phyloP scores from a whole-genome alignment of 2,797 vertebrate species.

The Lateolabrax maculatus region DNA sequence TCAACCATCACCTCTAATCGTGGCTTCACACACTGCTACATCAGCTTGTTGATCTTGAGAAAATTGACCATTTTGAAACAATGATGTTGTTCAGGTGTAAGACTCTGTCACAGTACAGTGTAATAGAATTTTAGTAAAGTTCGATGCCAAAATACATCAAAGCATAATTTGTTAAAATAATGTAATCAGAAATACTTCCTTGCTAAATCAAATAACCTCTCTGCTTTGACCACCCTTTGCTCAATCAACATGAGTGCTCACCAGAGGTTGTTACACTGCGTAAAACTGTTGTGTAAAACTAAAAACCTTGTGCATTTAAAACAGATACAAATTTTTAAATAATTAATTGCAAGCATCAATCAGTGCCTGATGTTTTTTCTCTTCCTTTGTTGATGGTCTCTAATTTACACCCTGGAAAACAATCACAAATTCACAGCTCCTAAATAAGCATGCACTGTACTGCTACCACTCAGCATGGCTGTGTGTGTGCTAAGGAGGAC shows the following conservation, averaged over 20 bases:
- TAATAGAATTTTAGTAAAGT: background rate
- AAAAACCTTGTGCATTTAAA: slow-evolving; percentile 45
- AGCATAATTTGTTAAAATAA: background rate
- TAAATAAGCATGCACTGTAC: slow-evolving; percentile 69
- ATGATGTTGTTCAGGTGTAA: background rate
- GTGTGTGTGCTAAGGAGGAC: slow-evolving; percentile 61
- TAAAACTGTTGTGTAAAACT: slow-evolving; percentile 16
- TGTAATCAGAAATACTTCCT: background rate
- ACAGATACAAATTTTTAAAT: slow-evolving; percentile 41
- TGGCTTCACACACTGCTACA: background rate
- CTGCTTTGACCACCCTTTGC: background rate
- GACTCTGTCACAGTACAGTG: background rate
- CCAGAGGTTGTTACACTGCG: slow-evolving; percentile 25
- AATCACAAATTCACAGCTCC: slow-evolving; percentile 74
- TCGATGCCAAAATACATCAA: background rate
- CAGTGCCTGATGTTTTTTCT: slow-evolving; percentile 60
- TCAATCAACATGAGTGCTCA: slow-evolving; percentile 13
- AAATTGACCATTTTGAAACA: background rate
- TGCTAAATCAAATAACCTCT: slow-evolving; percentile 17
- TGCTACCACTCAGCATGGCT: slow-evolving; percentile 71
- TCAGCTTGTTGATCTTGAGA: background rate
- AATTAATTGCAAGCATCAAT: slow-evolving; percentile 60
- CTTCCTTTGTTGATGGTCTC: slow-evolving; percentile 73
- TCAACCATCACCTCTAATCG: background rate
- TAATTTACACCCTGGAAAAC: slow-evolving; percentile 80